Percentiles rank a stretch among this genome's conserved stretches.
These are phyloP conservation scores for Protonibea diacanthus DNA, from an alignment of 2,797 vertebrate genomes.

Conservation along the genomic window DNA sequence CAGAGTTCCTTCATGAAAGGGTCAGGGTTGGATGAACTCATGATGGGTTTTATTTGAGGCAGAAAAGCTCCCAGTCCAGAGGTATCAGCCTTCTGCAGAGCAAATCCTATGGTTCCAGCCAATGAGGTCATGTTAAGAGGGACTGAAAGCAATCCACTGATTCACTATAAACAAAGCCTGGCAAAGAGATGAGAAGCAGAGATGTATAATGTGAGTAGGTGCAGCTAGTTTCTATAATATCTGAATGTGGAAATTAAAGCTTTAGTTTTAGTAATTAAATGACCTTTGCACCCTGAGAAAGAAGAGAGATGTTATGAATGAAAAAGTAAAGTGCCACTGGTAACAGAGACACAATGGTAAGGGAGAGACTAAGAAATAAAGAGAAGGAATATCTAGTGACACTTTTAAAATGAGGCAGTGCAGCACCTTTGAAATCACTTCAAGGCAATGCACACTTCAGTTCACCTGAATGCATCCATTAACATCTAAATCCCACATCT, in stretches of 20 bases:
- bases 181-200: not conserved
- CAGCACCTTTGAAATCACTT: conserved; percentile 67
- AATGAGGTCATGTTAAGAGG: conserved; percentile 46
- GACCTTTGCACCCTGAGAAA: conserved; percentile 33
- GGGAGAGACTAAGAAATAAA: not conserved
- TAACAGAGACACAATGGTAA: not conserved
- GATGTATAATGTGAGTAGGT: not conserved
- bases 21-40: conserved; percentile 48
- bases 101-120: conserved; percentile 70
- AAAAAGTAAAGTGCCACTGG: not conserved
- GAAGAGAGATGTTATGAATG: not conserved
- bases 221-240: not conserved
- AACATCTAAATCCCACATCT: conserved; percentile 71
- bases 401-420: conserved; percentile 12
- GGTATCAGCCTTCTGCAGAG: conserved; percentile 60
- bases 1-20: conserved; percentile 59
- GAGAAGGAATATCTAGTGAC: not conserved
- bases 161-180: conserved; percentile 60
- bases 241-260: not conserved
- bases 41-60: conserved; percentile 28
- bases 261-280: no score
- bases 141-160: conserved; percentile 73
- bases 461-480: conserved; percentile 59
- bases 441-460: conserved; percentile 64
- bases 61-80: conserved; percentile 10